Percentiles rank a stretch among this genome's conserved stretches.
Conservation (phyloP, 2,113 vertebrate species). For the Laticauda laticaudata region DNA sequence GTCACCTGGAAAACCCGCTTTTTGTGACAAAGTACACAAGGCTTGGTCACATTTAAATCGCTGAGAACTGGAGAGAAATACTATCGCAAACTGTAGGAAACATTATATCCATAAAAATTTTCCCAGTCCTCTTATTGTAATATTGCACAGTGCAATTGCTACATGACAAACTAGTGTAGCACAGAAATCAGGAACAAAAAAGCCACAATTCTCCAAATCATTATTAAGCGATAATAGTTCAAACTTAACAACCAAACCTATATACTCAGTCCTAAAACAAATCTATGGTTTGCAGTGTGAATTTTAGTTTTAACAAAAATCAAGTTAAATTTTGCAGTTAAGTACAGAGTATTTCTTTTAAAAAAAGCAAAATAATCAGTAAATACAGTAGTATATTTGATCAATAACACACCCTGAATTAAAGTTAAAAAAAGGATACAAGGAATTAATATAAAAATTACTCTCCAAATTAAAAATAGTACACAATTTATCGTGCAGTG, state of each 20-base stretch:
- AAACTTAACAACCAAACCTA: conserved; percentile 86
- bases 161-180: conserved; percentile 99
- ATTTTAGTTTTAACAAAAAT: conserved; percentile 87
- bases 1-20: conserved; percentile 99
- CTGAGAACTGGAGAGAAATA: conserved; percentile 99
- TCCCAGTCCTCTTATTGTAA: conserved; percentile 99
- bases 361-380: conserved; percentile 74
- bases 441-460: conserved; percentile 68
- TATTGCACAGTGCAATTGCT: conserved; percentile 99
- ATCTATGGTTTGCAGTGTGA: conserved; percentile 96
- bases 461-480: conserved; percentile 71
- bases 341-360: conserved; percentile 65
- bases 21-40: conserved; percentile 99
- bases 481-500: conserved; percentile 78
- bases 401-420: conserved; percentile 89
- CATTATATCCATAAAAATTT: conserved; percentile 98
- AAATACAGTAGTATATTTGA: conserved; percentile 88
- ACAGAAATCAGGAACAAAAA: conserved; percentile 86
- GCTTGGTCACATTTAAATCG: conserved; percentile 99
- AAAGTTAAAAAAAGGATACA: conserved; percentile 76
- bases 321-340: conserved; percentile 76
- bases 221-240: conserved; percentile 92
- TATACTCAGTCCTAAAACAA: conserved; percentile 83
- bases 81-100: conserved; percentile 99
- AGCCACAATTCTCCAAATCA: conserved; percentile 85